Evolutionary conservation across 2,113 vertebrate genomes (phyloP).

Genomic region (Pseudonaja textilis): DNA sequence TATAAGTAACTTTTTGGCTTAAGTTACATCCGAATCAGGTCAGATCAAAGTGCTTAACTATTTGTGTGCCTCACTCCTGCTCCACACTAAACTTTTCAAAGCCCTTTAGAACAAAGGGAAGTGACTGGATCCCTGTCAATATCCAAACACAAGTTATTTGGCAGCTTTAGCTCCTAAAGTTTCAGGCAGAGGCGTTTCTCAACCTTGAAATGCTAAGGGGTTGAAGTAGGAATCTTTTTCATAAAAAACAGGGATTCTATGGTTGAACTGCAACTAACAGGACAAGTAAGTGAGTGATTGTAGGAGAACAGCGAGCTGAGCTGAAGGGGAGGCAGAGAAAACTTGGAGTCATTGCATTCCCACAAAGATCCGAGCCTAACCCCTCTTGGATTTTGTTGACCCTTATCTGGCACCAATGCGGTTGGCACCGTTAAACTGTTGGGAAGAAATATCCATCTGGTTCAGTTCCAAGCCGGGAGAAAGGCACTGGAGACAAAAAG

Average conservation of each 20-base stretch:
- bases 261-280: background rate
- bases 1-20: background rate
- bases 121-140: background rate
- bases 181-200: background rate
- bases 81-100: background rate
- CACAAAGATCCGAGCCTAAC: no score
- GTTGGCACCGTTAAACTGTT: no score
- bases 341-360: no score
- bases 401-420: no score
- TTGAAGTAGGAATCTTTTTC: background rate
- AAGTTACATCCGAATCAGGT: background rate
- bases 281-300: no score
- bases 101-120: background rate
- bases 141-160: background rate
- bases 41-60: background rate
- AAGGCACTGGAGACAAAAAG: no score
- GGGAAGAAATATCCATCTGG: no score
- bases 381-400: no score
- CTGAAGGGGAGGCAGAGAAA: no score
- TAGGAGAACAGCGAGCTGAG: no score
- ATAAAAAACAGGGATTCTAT: background rate
- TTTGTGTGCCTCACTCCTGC: background rate
- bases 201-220: background rate
- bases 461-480: no score
- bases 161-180: background rate